Evolutionary conservation across 2,113 vertebrate genomes (phyloP).

Genomic region (Pangasianodon gigas): DNA sequence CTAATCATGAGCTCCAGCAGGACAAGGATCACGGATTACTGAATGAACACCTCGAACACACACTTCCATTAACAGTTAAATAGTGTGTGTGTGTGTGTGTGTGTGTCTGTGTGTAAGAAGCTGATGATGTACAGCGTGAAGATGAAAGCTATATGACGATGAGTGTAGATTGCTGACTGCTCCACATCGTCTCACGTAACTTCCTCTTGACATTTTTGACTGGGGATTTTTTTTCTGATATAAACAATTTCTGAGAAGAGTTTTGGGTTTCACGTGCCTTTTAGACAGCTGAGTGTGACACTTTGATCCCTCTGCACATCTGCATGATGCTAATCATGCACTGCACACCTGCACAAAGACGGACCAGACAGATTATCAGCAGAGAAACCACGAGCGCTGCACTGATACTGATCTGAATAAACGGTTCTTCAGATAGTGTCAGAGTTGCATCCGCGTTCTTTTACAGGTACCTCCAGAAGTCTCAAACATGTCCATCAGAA

Average conservation of each 20-base stretch:
- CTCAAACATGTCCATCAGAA: not conserved
- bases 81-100: not conserved
- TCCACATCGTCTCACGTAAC: constrained; percentile 8
- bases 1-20: not conserved
- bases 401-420: constrained; percentile 5
- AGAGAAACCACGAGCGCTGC: constrained; percentile 21
- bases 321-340: constrained; percentile 46
- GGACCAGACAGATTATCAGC: constrained; percentile 6
- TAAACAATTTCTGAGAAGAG: constrained; percentile 49
- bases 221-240: constrained; percentile 47
- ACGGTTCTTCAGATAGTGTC: not conserved
- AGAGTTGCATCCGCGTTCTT: not conserved
- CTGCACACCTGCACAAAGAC: constrained; percentile 23
- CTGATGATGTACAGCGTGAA: not conserved
- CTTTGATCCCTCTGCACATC: constrained; percentile 45
- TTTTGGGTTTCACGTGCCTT: constrained; percentile 34
- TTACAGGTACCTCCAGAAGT: not conserved
- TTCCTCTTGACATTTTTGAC: constrained; percentile 54
- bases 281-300: not conserved
- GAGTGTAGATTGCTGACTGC: constrained; percentile 25
- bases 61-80: not conserved
- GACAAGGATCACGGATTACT: not conserved
- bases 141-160: not conserved
- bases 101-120: not conserved
- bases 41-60: not conserved